Evolutionary conservation across 2,888 invertebrate genomes (phyloP).

Genomic region (Dasysyrphus albostriatus): DNA sequence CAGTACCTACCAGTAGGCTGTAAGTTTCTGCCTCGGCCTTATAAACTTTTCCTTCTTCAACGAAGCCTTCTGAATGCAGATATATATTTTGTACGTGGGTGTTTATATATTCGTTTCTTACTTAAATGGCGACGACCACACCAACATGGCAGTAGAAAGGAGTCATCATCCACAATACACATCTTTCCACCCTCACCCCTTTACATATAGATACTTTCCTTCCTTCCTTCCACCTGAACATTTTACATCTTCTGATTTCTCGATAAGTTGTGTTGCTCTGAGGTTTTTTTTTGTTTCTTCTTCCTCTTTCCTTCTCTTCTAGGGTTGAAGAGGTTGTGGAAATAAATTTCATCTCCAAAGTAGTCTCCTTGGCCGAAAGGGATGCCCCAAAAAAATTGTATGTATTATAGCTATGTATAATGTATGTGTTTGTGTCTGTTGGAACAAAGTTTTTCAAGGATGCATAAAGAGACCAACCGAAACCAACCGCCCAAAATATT

Average conservation of each 20-base stretch:
- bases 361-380: slow-evolving; percentile 38
- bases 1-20: neutral
- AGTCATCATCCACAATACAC: slow-evolving; percentile 40
- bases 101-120: slow-evolving; percentile 33
- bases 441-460: slow-evolving; percentile 26
- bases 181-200: neutral
- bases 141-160: slow-evolving; percentile 34
- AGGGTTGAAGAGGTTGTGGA: slow-evolving; percentile 35
- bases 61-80: neutral
- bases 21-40: slow-evolving; percentile 66
- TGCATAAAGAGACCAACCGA: slow-evolving; percentile 43
- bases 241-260: slow-evolving; percentile 72
- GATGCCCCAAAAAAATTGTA: slow-evolving; percentile 42
- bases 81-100: neutral
- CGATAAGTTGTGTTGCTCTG: slow-evolving; percentile 69
- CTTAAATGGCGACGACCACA: slow-evolving; percentile 47
- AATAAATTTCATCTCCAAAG: slow-evolving; percentile 67
- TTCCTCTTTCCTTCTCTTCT: neutral
- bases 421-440: slow-evolving; percentile 9
- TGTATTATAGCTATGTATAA: slow-evolving; percentile 3
- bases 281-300: slow-evolving; percentile 15
- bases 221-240: slow-evolving; percentile 38
- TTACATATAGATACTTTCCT: neutral
- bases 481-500: slow-evolving; percentile 35
- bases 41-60: slow-evolving; percentile 65